A percentile compares a stretch with the other conserved stretches of the same genome.
Evolutionary conservation across 2,113 vertebrate genomes (phyloP).

Genomic region (Perognathus longimembris): DNA sequence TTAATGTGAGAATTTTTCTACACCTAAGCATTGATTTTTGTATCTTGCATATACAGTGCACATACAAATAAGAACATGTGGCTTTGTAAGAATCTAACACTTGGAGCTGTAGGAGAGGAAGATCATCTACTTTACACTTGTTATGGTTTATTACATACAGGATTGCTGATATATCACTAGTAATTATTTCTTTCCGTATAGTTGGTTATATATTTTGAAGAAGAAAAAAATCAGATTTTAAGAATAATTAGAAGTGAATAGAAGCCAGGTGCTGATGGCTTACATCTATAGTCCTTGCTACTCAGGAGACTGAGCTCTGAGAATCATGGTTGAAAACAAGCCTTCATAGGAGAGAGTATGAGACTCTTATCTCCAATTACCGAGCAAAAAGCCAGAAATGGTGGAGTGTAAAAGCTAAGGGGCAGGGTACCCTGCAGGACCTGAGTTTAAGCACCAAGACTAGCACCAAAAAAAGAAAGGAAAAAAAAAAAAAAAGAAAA

Average conservation of each 20-base stretch:
- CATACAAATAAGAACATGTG: background rate
- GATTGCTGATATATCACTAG: constrained; percentile 20
- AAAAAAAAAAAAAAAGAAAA: too few relatives aligned
- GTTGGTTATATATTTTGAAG: background rate
- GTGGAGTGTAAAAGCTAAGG: too few relatives aligned
- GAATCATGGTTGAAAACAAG: too few relatives aligned
- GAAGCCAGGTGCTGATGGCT: background rate
- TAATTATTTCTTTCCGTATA: constrained; percentile 32
- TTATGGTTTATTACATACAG: constrained; percentile 40
- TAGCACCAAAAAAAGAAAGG: too few relatives aligned
- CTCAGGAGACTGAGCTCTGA: too few relatives aligned
- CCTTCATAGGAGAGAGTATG: too few relatives aligned
- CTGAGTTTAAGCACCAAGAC: too few relatives aligned
- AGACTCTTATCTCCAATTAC: too few relatives aligned
- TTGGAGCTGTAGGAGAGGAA: background rate
- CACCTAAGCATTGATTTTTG: constrained; percentile 43
- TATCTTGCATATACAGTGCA: background rate
- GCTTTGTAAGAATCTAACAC: constrained; percentile 21
- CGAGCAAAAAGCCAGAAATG: background rate
- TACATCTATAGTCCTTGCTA: too few relatives aligned
- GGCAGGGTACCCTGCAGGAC: too few relatives aligned
- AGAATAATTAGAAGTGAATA: constrained; percentile 36
- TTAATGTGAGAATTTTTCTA: constrained; percentile 34
- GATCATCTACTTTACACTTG: constrained; percentile 18
- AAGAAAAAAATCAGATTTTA: background rate